phyloP scores from a whole-genome alignment of 2,888 invertebrate genomes.

The Agonum fuliginosum region DNA sequence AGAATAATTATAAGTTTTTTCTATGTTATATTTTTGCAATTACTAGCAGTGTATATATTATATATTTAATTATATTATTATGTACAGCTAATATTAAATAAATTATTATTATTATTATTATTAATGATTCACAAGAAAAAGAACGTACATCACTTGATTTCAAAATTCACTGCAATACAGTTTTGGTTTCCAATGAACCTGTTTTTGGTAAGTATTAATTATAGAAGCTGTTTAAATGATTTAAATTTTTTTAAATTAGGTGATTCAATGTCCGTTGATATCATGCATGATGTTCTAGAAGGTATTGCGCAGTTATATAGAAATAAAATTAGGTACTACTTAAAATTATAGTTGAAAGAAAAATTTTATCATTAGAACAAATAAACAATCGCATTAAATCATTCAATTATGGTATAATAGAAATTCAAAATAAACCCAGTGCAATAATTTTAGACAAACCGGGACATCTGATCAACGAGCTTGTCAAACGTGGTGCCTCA shows the following conservation, averaged over 20 bases:
- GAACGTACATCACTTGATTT: no score
- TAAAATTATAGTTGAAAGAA: not conserved
- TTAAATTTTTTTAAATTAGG: not conserved
- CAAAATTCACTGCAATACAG: no score
- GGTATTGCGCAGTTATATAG: not conserved
- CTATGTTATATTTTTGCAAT: no score
- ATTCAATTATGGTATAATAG: not conserved
- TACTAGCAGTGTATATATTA: no score
- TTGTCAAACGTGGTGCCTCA: not conserved
- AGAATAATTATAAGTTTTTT: no score
- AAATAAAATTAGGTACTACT: not conserved
- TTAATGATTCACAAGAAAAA: no score
- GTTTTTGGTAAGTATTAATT: no score
- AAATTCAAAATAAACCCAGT: not conserved
- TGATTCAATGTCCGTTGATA: not conserved
- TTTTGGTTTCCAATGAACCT: no score
- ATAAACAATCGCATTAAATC: not conserved
- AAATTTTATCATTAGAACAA: not conserved
- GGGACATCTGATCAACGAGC: not conserved
- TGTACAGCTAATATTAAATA: no score
- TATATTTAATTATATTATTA: no score
- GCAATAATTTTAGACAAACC: not conserved
- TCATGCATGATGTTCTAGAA: not conserved
- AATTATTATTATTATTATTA: no score
- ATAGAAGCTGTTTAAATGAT: not conserved